Conservation (phyloP, 2,113 vertebrate species). For the Paradoxurus hermaphroditus region DNA sequence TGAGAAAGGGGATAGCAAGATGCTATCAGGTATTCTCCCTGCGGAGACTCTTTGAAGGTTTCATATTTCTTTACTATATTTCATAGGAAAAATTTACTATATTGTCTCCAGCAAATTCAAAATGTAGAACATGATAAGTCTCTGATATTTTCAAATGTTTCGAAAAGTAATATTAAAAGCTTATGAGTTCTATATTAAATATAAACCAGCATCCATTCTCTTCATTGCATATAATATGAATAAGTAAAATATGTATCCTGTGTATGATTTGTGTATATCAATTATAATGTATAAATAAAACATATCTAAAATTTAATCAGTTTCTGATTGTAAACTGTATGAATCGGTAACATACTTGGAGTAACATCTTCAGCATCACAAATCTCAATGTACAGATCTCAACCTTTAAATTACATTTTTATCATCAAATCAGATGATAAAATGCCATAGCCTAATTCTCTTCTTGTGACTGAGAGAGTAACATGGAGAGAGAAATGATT, state of each 20-base stretch:
- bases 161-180: constrained; percentile 16
- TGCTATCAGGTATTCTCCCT: neutral
- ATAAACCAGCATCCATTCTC: constrained; percentile 11
- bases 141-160: constrained; percentile 16
- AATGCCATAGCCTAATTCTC: constrained; percentile 49
- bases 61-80: neutral
- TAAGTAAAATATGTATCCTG: constrained; percentile 41
- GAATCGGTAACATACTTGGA: constrained; percentile 55
- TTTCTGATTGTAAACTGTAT: constrained; percentile 59
- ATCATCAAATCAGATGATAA: constrained; percentile 48
- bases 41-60: neutral
- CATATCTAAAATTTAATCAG: constrained; percentile 64
- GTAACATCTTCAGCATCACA: constrained; percentile 42
- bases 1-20: neutral
- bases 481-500: neutral
- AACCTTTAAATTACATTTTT: constrained; percentile 66
- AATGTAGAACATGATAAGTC: neutral
- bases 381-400: constrained; percentile 34
- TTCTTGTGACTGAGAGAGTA: constrained; percentile 20
- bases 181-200: constrained; percentile 26
- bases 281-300: constrained; percentile 67
- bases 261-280: constrained; percentile 60
- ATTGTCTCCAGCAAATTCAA: constrained; percentile 36
- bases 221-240: neutral
- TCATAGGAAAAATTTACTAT: neutral